Evolutionary conservation across 2,888 invertebrate genomes (phyloP).

Genomic region (Pristionchus maxplancki): DNA sequence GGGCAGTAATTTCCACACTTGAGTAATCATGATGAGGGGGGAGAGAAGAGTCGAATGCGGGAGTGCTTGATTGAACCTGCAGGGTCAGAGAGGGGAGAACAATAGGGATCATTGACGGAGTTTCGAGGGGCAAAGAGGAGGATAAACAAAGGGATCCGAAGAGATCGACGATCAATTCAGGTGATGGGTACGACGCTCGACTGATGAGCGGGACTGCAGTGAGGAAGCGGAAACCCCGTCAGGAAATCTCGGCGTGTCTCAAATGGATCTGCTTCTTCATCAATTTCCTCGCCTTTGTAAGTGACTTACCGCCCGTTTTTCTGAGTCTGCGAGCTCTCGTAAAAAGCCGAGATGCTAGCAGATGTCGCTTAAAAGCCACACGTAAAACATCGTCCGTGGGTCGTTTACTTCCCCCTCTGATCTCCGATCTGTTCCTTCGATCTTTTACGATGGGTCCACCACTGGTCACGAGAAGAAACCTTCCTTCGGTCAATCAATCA

Average conservation of each 20-base stretch:
- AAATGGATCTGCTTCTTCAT: slow-evolving; percentile 77
- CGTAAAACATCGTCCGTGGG: slow-evolving; percentile 8
- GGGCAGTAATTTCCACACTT: slow-evolving; percentile 8
- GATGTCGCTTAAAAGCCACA: neutral
- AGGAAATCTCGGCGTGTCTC: slow-evolving; percentile 76
- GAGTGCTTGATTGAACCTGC: slow-evolving; percentile 25
- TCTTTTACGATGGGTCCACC: neutral
- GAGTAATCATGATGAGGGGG: slow-evolving; percentile 23
- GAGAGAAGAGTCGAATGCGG: slow-evolving; percentile 4
- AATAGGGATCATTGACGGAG: slow-evolving; percentile 5
- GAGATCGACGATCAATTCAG: neutral
- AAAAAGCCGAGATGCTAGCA: neutral
- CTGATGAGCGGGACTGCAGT: slow-evolving; percentile 10
- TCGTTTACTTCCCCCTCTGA: neutral
- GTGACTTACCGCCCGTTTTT: slow-evolving; percentile 50
- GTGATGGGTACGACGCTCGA: slow-evolving; percentile 50
- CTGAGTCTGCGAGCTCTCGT: neutral
- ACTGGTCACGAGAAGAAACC: neutral
- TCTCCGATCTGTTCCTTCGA: neutral
- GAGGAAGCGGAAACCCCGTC: slow-evolving; percentile 71
- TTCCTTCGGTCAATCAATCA: neutral
- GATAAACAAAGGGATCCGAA: neutral
- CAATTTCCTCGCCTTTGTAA: slow-evolving; percentile 76
- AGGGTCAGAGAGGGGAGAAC: slow-evolving; percentile 12
- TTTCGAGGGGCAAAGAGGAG: slow-evolving; percentile 6